Base-by-base conservation (phyloP, 1,140 invertebrate species). In the Hirudo medicinalis region DNA sequence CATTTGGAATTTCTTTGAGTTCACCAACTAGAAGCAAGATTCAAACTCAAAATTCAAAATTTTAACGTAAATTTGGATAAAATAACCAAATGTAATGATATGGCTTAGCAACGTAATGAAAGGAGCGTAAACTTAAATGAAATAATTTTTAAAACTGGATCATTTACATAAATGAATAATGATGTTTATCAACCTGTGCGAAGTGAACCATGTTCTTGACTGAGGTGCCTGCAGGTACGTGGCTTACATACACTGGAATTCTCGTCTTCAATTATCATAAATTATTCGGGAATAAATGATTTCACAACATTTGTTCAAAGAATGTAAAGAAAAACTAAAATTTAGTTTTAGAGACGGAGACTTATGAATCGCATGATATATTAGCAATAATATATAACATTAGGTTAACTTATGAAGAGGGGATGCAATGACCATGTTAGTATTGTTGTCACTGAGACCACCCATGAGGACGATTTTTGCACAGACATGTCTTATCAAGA, bases 151-250 rank as follows among this genome's bases (percentile, higher is more conserved):
- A 0, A 49, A 49, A 49, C 15, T 49, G 43, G 43, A 49, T 49
- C 15, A 49, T 11, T 49, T 49, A 49, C 1, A 5, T 49, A 15
- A 17, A 9, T 49, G 0, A 13, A 63, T 63, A 19, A 63, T 63
- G 57, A n/a, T 13, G 2, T 25, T 25, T 11, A 63, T 76, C 15
- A 68, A 85, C 80, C 77, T 85, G 85, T 29, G 78, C 82, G 76
- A 78, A 85, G 74, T 86, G 84, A n/a, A 89, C 82, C 15, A 94
- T 77, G 76, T 91, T 91, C 77, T 87, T 87, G 0, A 87, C 86
- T 0, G 91, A 90, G 0, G 90, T 85, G 9, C 91, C 91, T 0
- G 90, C 89, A 6, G 93, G 93, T 5, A 86, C 87, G 79, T 95
- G 89, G 17, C 86, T 86, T 3, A 90, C 79, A 76, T 91, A 89